Percentiles rank a stretch among this genome's conserved stretches.
Conservation (phyloP, 1,140 invertebrate species). For the Pseudoatta argentina region DNA sequence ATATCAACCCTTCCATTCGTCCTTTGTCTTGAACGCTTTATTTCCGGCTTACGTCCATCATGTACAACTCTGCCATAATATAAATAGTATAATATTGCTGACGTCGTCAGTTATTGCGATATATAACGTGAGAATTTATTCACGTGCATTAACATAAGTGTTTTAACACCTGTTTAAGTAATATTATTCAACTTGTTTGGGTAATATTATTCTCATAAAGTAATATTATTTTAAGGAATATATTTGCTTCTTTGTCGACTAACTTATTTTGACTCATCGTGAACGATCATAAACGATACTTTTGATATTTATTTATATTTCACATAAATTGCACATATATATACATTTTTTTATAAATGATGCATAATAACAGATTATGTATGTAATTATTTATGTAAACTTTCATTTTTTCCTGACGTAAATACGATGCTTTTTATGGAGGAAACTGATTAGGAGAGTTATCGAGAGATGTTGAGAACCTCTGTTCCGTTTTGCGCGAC, state of each 20-base stretch:
- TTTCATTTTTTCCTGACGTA: not conserved
- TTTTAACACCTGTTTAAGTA: not conserved
- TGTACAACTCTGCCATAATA: constrained; percentile 48
- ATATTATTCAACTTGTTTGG: not conserved
- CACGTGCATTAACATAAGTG: not conserved
- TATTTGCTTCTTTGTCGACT: not conserved
- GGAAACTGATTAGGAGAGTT: not conserved
- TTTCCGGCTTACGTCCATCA: constrained; percentile 82
- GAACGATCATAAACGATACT: not conserved
- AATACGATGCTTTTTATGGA: not conserved
- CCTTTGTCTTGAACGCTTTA: constrained; percentile 76
- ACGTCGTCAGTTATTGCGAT: not conserved
- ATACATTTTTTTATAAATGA: not conserved
- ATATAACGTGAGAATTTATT: constrained; percentile 20
- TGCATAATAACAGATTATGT: not conserved
- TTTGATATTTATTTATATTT: not conserved
- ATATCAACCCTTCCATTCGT: constrained; percentile 79
- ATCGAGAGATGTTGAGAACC: constrained; percentile 68
- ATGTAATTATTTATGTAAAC: not conserved
- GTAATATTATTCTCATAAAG: not conserved
- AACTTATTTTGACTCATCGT: not conserved
- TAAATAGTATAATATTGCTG: constrained; percentile 31
- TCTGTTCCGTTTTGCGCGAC: constrained; percentile 65
- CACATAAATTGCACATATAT: not conserved
- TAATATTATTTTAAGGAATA: constrained; percentile 18